A percentile compares a stretch with the other conserved stretches of the same genome.
phyloP scores from a whole-genome alignment of 2,113 vertebrate genomes.

The Sterrhoptilus dennistouni region DNA sequence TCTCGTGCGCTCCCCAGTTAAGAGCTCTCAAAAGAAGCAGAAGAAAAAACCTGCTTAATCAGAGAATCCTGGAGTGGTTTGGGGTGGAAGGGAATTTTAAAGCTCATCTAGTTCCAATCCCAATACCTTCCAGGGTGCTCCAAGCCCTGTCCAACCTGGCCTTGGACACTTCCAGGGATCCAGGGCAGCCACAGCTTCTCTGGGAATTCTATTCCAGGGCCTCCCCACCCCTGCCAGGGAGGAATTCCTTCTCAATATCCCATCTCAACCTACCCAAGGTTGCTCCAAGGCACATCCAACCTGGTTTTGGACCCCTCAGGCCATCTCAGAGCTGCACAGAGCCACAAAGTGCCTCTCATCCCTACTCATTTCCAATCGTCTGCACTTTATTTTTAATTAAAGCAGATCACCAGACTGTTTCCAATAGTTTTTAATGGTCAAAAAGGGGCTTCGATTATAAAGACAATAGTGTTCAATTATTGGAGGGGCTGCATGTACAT shows the following conservation, averaged over 20 bases:
- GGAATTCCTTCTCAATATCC: neutral
- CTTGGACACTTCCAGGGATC: neutral
- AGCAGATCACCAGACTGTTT: constrained; percentile 17
- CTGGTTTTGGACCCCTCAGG: neutral
- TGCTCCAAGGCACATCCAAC: neutral
- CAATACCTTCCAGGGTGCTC: neutral
- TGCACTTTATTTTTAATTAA: constrained; percentile 31
- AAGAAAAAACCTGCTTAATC: neutral
- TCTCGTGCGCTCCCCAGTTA: rapidly evolving
- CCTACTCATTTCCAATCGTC: constrained; percentile 3
- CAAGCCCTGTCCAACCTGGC: rapidly evolving
- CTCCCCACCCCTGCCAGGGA: neutral
- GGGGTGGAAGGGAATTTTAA: neutral
- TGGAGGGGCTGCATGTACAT: constrained; percentile 20
- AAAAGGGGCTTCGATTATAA: neutral
- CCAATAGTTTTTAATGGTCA: constrained; percentile 22
- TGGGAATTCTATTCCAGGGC: neutral
- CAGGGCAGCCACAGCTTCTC: neutral
- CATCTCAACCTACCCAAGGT: neutral
- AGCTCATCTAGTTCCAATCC: neutral
- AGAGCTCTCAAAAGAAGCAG: neutral
- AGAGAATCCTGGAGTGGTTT: neutral
- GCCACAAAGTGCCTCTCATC: neutral
- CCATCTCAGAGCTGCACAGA: neutral
- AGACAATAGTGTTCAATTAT: constrained; percentile 28